A percentile compares a stretch with the other conserved stretches of the same genome.
These are phyloP conservation scores for Conus betulinus DNA, from an alignment of 1,140 invertebrate genomes.

Conservation along the genomic window DNA sequence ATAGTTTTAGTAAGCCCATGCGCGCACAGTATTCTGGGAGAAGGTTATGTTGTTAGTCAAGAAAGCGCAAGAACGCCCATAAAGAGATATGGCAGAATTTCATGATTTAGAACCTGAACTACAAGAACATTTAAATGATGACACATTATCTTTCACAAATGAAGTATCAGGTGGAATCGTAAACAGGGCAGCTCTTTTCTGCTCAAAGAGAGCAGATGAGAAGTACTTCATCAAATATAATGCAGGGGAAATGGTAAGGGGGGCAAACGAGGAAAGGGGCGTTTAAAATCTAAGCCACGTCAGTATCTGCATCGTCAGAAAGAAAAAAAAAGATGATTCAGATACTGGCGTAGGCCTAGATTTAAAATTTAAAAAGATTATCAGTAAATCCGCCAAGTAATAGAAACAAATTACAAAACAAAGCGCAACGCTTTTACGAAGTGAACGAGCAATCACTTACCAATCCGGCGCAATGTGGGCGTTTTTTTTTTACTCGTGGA, in stretches of 20 bases:
- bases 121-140: conserved; percentile 18
- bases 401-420: too few relatives aligned
- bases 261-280: too few relatives aligned
- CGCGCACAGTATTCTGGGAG: background rate
- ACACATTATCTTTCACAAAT: background rate
- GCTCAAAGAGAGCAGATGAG: background rate
- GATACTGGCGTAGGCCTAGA: too few relatives aligned
- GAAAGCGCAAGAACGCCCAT: background rate
- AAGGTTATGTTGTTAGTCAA: background rate
- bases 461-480: too few relatives aligned
- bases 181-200: conserved; percentile 32
- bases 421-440: too few relatives aligned
- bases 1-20: background rate
- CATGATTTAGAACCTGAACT: conserved; percentile 18
- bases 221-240: conserved; percentile 37
- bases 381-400: too few relatives aligned
- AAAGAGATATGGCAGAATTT: conserved; percentile 29
- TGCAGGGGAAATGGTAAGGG: background rate
- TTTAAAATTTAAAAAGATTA: too few relatives aligned
- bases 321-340: too few relatives aligned
- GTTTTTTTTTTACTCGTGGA: too few relatives aligned
- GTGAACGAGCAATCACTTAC: too few relatives aligned
- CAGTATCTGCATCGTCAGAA: too few relatives aligned
- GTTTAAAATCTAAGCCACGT: too few relatives aligned
- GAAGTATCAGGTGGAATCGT: conserved; percentile 37